Evolutionary conservation across 30 jellyfish, hydroid and myxozoan genomes (phyloP).

Genomic region (Chrysaora quinquecirrha): DNA sequence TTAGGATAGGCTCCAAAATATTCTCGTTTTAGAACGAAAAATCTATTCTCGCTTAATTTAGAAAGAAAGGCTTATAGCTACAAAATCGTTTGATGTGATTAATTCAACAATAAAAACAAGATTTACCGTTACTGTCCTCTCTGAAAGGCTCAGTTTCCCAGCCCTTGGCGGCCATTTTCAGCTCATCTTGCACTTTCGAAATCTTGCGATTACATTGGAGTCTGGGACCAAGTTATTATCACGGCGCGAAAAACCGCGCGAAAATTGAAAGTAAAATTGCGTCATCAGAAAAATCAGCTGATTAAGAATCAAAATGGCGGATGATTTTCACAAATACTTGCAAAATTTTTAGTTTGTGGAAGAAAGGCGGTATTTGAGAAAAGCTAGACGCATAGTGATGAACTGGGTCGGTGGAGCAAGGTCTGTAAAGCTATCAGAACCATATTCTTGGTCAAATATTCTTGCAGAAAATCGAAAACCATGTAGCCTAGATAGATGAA

Average conservation of each 20-base stretch:
- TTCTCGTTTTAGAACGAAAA: too few relatives aligned
- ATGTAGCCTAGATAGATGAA: too few relatives aligned
- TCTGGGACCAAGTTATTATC: background rate
- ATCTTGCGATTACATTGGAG: background rate
- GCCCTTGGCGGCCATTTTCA: conserved; percentile 65
- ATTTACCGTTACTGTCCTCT: conserved; percentile 48
- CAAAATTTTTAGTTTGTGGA: background rate
- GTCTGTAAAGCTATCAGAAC: too few relatives aligned
- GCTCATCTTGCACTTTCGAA: too few relatives aligned
- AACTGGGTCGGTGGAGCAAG: conserved; percentile 95
- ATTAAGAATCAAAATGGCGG: background rate
- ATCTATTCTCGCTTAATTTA: too few relatives aligned
- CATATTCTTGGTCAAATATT: too few relatives aligned
- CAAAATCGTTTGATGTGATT: too few relatives aligned
- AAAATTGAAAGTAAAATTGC: conserved; percentile 9
- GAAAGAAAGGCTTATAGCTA: too few relatives aligned
- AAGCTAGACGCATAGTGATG: conserved; percentile 16
- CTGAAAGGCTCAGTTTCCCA: conserved; percentile 72
- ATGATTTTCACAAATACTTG: background rate
- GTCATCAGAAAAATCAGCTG: conserved; percentile 8
- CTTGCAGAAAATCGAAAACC: too few relatives aligned
- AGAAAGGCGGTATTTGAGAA: background rate
- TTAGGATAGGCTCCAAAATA: too few relatives aligned
- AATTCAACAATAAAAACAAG: background rate
- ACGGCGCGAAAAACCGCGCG: conserved; percentile 16